phyloP scores from a whole-genome alignment of 2,888 invertebrate genomes.

The Philaethria dido region DNA sequence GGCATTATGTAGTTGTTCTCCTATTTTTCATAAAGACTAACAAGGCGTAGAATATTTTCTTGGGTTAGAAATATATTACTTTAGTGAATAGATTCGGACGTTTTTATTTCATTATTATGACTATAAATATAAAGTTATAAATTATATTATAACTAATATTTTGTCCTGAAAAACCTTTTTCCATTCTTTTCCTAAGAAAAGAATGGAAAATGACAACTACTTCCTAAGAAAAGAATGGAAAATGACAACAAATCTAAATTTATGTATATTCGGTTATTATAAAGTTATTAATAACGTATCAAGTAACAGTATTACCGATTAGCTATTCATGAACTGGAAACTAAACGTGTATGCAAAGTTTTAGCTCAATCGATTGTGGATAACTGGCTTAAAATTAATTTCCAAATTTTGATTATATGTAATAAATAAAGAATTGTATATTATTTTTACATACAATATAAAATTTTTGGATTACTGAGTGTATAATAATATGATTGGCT shows the following conservation, averaged over 20 bases:
- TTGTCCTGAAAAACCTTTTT: background rate
- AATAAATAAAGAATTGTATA: too few species aligned
- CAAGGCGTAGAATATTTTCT: constrained; percentile 32
- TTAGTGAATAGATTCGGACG: constrained; percentile 13
- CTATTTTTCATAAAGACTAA: constrained; percentile 41
- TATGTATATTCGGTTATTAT: too few species aligned
- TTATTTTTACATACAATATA: too few species aligned
- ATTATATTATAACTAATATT: background rate
- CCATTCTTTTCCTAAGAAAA: too few species aligned
- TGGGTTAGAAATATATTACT: constrained; percentile 25
- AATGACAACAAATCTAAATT: too few species aligned
- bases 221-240: too few species aligned
- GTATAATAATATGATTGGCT: too few species aligned
- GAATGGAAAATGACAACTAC: too few species aligned
- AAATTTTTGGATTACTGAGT: too few species aligned
- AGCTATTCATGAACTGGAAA: background rate
- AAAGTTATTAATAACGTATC: too few species aligned
- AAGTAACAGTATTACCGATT: background rate
- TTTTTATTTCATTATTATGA: constrained; percentile 12
- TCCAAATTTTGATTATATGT: too few species aligned
- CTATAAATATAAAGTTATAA: constrained; percentile 4
- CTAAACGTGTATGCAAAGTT: background rate
- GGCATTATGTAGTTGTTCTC: constrained; percentile 21
- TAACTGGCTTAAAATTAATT: background rate
- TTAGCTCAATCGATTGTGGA: background rate